phyloP scores from a whole-genome alignment of 1,140 invertebrate species.

The Eumaeus atala region DNA sequence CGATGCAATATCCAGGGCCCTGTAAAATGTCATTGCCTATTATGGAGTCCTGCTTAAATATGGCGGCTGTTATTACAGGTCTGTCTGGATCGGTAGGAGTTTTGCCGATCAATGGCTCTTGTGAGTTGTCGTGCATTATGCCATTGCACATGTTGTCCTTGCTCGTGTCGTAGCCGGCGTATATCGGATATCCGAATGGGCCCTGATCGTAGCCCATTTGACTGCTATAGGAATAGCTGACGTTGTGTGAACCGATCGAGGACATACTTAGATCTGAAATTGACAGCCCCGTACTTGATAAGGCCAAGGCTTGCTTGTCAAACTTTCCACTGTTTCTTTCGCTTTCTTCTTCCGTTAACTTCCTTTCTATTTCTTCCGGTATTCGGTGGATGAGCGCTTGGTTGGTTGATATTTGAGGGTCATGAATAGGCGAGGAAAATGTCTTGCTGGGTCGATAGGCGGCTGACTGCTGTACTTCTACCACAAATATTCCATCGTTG shows the following conservation, averaged over 20 bases:
- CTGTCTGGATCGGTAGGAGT: slow-evolving; percentile 75
- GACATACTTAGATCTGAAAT: slow-evolving; percentile 85
- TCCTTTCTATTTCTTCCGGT: slow-evolving; percentile 62
- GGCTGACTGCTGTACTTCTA: slow-evolving; percentile 79
- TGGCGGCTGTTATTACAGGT: slow-evolving; percentile 79
- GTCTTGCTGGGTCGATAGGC: slow-evolving; percentile 58
- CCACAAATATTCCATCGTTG: slow-evolving; percentile 85
- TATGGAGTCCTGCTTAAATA: slow-evolving; percentile 77
- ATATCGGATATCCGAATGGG: slow-evolving; percentile 79
- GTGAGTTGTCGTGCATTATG: slow-evolving; percentile 59
- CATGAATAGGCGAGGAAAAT: slow-evolving; percentile 45
- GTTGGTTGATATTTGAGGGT: slow-evolving; percentile 68
- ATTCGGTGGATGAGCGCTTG: slow-evolving; percentile 76
- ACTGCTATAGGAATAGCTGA: slow-evolving; percentile 84
- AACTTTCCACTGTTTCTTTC: slow-evolving; percentile 59
- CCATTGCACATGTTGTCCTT: slow-evolving; percentile 68
- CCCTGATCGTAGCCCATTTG: slow-evolving; percentile 84
- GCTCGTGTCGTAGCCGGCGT: slow-evolving; percentile 74
- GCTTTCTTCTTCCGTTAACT: slow-evolving; percentile 61
- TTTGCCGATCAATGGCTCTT: slow-evolving; percentile 64
- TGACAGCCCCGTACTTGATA: slow-evolving; percentile 81
- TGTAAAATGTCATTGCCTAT: slow-evolving; percentile 63
- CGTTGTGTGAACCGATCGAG: slow-evolving; percentile 79
- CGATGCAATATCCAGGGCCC: slow-evolving; percentile 65
- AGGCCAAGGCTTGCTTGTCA: slow-evolving; percentile 53